Percentiles rank a stretch among this genome's conserved stretches.
These are phyloP conservation scores for Leptopilina boulardi DNA, from an alignment of 1,140 invertebrate genomes.

Conservation along the genomic window DNA sequence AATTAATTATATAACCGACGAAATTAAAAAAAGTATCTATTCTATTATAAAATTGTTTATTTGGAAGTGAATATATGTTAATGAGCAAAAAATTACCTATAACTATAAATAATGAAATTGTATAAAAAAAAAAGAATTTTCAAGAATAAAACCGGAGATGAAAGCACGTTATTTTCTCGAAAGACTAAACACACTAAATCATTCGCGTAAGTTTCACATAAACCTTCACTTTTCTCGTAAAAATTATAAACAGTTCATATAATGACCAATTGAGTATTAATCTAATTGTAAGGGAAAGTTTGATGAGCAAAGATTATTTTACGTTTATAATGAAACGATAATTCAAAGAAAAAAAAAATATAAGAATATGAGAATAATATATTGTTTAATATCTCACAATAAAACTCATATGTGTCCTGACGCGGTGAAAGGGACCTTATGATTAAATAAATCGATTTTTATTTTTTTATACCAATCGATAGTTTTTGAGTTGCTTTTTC, in stretches of 20 bases:
- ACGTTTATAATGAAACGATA: constrained; percentile 6
- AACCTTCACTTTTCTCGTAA: constrained; percentile 7
- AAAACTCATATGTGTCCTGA: too few relatives aligned
- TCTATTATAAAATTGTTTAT: too few relatives aligned
- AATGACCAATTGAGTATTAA: constrained; percentile 2
- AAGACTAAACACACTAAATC: not conserved
- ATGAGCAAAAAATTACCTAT: too few relatives aligned
- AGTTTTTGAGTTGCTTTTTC: too few relatives aligned
- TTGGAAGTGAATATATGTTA: too few relatives aligned
- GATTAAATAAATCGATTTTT: too few relatives aligned
- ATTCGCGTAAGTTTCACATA: constrained; percentile 1
- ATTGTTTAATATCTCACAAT: too few relatives aligned
- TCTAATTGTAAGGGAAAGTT: not conserved
- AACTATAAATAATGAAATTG: too few relatives aligned
- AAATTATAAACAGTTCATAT: constrained; percentile 19
- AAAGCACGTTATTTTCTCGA: not conserved
- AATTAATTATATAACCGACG: too few relatives aligned
- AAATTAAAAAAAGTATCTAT: too few relatives aligned
- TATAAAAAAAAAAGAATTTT: not conserved
- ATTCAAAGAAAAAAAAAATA: not conserved
- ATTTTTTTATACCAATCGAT: too few relatives aligned
- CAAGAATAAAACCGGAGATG: not conserved
- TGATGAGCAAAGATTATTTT: not conserved
- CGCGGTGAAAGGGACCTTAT: too few relatives aligned
- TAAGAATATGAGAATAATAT: not conserved